Base-by-base conservation (phyloP, 2,797 vertebrate species). In the Rhynchonycteris naso region DNA sequence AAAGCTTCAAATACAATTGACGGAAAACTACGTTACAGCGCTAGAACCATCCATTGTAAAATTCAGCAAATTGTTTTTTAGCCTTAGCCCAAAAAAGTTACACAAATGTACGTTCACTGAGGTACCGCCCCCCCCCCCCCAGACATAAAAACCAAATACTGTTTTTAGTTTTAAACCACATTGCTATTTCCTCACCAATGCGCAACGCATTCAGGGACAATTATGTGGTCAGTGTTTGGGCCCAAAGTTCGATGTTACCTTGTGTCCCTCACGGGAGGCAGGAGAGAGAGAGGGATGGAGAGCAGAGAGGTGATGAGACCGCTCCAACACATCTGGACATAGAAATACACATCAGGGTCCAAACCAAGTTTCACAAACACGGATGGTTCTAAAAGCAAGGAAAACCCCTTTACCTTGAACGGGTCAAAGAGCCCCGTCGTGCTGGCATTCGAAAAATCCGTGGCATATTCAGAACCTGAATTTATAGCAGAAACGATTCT, bases 391-490 rank as follows among this genome's bases (percentile, higher is more conserved):
- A 58, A 79, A 88, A 76, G 50, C 24, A 83, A 75, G 56, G 7
- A 95, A 95, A 52, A 50, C 14, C 72, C 88, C 91, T 97, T 86
- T 97, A 99, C 99, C 99, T 98, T 98, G 90, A 99, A 99, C 8
- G 99, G 98, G 93, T 99, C 99, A 96, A 99, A 99, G 58, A 99
- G 80, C 14, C 98, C 99, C 2, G 99, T 99, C 63, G 99, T 15
- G 94, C 99, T 99, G 93, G 99, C 99, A 97, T 99, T 99, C 13
- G 99, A 99, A 97, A 98, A 99, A 97, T 99, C 99, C 33, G 99
- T 99, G 72, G 99, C 99, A 97, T 99, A 99, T 80, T 99, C 97
- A 28, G 96, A 96, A 95, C 99, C 99, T 99, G 94, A 97, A 97
- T 22, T 94, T 83, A 89, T 43, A 96, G 93, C 63, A 33, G 4